A percentile compares a stretch with the other conserved stretches of the same genome.
Evolutionary conservation across 2,797 vertebrate genomes (phyloP).

Genomic region (Apodemus agrarius): DNA sequence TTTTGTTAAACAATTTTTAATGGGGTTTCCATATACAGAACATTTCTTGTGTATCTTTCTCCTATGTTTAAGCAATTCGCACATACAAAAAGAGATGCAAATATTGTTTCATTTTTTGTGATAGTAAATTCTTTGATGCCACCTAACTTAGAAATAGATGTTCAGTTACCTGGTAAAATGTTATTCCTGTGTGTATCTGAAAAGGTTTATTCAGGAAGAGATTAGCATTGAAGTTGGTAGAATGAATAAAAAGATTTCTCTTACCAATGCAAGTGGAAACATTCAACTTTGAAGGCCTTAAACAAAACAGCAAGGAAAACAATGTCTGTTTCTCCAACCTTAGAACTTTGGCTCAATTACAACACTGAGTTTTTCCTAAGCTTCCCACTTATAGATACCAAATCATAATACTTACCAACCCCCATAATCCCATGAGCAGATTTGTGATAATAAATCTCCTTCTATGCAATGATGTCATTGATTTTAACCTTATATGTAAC

Average conservation of each 20-base stretch:
- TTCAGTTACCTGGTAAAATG: not conserved
- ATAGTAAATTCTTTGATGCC: not conserved
- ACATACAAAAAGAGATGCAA: conserved; percentile 51
- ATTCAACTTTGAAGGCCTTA: not conserved
- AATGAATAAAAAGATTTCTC: not conserved
- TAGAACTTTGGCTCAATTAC: not conserved
- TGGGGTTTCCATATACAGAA: conserved; percentile 58
- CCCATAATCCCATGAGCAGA: not conserved
- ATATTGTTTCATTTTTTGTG: not conserved
- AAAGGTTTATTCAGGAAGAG: not conserved
- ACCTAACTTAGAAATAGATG: not conserved
- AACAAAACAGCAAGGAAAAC: not conserved
- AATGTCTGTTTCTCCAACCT: not conserved
- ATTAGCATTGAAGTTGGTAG: not conserved
- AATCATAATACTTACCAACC: not conserved
- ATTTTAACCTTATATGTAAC: not conserved
- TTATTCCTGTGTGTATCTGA: not conserved
- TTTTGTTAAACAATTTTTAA: conserved; percentile 52
- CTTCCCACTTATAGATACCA: not conserved
- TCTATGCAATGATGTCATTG: not conserved
- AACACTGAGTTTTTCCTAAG: not conserved
- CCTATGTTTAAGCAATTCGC: conserved; percentile 42
- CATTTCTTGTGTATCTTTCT: conserved; percentile 38
- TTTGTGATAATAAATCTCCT: not conserved
- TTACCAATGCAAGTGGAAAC: not conserved